Evolutionary conservation across 2,888 invertebrate genomes (phyloP).

Genomic region (Brachyptera putata): DNA sequence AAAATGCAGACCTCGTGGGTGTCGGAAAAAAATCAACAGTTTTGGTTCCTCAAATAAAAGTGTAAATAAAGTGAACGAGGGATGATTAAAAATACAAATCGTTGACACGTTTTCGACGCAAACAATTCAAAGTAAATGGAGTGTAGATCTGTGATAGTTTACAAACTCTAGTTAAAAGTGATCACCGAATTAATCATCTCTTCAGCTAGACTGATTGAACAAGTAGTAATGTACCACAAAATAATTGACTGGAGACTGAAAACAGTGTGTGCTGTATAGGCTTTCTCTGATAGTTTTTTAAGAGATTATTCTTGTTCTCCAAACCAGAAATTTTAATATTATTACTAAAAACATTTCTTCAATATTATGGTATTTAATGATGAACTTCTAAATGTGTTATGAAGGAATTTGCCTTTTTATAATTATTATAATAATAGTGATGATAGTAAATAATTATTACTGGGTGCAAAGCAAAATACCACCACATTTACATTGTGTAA

Average conservation of each 20-base stretch:
- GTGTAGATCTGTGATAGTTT: conserved; percentile 19
- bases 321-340: not conserved
- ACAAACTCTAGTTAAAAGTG: not conserved
- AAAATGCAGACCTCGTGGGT: not conserved
- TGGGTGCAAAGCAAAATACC: too few relatives aligned
- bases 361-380: not conserved
- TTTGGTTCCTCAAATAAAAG: too few relatives aligned
- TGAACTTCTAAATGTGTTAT: conserved; percentile 10
- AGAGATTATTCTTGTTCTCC: not conserved
- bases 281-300: not conserved
- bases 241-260: not conserved
- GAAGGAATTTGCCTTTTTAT: not conserved
- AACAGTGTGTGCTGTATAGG: not conserved
- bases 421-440: too few relatives aligned
- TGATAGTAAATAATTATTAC: too few relatives aligned
- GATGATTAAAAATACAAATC: too few relatives aligned
- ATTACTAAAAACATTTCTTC: not conserved
- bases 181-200: not conserved
- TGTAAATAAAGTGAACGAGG: too few relatives aligned
- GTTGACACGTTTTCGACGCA: too few relatives aligned
- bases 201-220: not conserved
- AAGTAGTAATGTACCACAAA: not conserved
- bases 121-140: not conserved
- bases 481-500: too few relatives aligned
- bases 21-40: too few relatives aligned